Base-by-base conservation (phyloP, 2,797 vertebrate genomes). In the Heterohyrax brucei region DNA sequence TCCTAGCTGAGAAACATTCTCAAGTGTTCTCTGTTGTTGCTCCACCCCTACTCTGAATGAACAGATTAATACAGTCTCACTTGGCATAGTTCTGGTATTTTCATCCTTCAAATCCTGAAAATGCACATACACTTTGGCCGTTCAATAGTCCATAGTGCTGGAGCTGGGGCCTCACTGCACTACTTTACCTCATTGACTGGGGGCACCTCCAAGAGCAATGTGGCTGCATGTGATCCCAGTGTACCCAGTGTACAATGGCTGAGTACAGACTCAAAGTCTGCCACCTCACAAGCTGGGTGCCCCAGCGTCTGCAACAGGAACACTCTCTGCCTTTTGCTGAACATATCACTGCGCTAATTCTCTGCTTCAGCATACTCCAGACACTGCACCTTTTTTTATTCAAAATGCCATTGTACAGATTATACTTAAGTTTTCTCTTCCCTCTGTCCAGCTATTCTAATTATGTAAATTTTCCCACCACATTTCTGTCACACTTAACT, bases 91-190 rank as follows among this genome's bases (percentile, higher is more conserved):
- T 85, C 87, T 95, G 70, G 91, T 92, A 24, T 90, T 95, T 95
- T 95, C 97, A 95, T 93, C 94, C 94, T 93, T 94, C 87, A 90
- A 44, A 94, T 93, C 90, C 95, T 96, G 97, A 96, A 97, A 95
- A 95, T 64, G 72, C 62, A 72, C 28, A 68, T 70, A 94, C 39
- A 81, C 93, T 97, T 96, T 96, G 95, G 96, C 96, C 56, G 61
- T 97, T 96, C 96, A 94, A 66, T 96, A 92, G 93, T 95, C 95
- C 94, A 96, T 12, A 9, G 78, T 68, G 84, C 89, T 85, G 87
- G 84, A 68, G 28, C 93, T 44, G 76, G 95, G 96, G 89, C 95
- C 87, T 91, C 95, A 10, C 89, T 92, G 80, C 48, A 64, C 79
- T 53, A 64, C 79, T 92, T 96, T 81, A 88, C 59, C 78, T 95